Base-by-base conservation (phyloP, 2,888 invertebrate genomes). In the Oscheius sp. region DNA sequence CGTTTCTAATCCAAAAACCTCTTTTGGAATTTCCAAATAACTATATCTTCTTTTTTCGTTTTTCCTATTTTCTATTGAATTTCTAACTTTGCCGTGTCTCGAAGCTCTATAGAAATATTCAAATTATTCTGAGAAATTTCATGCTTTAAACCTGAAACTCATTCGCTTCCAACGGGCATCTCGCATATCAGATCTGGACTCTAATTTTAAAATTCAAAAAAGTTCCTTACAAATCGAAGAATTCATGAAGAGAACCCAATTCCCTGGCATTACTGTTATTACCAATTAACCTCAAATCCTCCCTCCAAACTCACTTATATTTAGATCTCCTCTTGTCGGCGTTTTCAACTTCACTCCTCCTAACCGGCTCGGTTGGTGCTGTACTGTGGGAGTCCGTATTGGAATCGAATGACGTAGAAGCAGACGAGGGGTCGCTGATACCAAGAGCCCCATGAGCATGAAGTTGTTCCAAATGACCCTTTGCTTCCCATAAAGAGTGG, bases 371-470 rank as follows among this genome's bases (percentile, higher is more conserved):
- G 31, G 53, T 69, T 5, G 73, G 73, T 10, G 66, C 71, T 39
- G 57, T 53, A 20, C 48, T 39, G 17, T 76, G 76, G 52, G 74
- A 73, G 50, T 75, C 77, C 6, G 79, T 77, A 34, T 77, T 76
- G 31, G 76, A 76, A 45, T 79, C 79, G 37, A 79, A 79, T 1
- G 77, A 78, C 3, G 79, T 79, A 17, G 76, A 76, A 1, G 74
- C 75, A 4, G 77, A 78, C 1, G 77, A 78, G 1, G 79, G 79
- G 45, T 79, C 79, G 0, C 74, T 74, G 23, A 79, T 76, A 6
- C 75, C 75, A 0, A 79, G 66, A 3, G 75, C 76, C 6, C 75
- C 75, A 0, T 76, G 66, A 3, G 75, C 76, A 29, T 75, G 73
- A 29, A 79, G 33, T 25, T 79, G 77, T 63, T 79, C 79, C 53